Evolutionary conservation across 92 coral and sea anemone genomes (phyloP).

Genomic region (Diadumene lineata): DNA sequence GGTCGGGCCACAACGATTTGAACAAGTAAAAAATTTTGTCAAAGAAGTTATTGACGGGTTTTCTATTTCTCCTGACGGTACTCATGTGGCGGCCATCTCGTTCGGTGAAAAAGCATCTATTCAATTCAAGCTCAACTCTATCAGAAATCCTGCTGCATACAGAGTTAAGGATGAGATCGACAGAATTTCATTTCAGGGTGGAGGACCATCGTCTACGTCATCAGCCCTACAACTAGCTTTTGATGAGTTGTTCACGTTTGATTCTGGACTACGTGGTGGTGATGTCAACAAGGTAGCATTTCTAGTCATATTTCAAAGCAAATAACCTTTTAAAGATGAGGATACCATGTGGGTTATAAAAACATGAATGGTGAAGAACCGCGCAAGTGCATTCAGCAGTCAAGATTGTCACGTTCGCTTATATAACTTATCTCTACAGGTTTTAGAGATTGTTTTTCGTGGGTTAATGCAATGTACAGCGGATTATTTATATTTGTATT

Average conservation of each 20-base stretch:
- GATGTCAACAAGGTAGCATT: slow-evolving; percentile 29
- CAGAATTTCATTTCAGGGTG: slow-evolving; percentile 9
- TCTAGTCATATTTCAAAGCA: no score
- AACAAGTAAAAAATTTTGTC: slow-evolving; percentile 55
- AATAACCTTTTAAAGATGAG: no score
- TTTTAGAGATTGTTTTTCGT: no score
- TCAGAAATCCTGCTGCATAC: slow-evolving; percentile 14
- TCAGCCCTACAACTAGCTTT: slow-evolving; percentile 23
- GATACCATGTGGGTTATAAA: no score
- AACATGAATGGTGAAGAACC: no score
- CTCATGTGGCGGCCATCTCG: slow-evolving; percentile 52
- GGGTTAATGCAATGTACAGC: no score
- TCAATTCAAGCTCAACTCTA: slow-evolving; percentile 50
- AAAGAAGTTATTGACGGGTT: slow-evolving; percentile 55
- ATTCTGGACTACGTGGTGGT: slow-evolving; percentile 18
- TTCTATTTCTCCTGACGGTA: slow-evolving; percentile 29
- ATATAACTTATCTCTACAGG: no score
- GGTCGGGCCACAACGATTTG: slow-evolving; percentile 41
- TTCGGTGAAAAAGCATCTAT: slow-evolving; percentile 32
- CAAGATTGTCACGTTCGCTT: no score
- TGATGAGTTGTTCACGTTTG: slow-evolving; percentile 21
- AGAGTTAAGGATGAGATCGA: slow-evolving; percentile 10
- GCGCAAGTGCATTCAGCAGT: no score
- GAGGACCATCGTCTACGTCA: slow-evolving; percentile 28
- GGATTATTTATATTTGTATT: no score